Evolutionary conservation across 2,113 vertebrate genomes (phyloP).

Genomic region (Pagrus major): DNA sequence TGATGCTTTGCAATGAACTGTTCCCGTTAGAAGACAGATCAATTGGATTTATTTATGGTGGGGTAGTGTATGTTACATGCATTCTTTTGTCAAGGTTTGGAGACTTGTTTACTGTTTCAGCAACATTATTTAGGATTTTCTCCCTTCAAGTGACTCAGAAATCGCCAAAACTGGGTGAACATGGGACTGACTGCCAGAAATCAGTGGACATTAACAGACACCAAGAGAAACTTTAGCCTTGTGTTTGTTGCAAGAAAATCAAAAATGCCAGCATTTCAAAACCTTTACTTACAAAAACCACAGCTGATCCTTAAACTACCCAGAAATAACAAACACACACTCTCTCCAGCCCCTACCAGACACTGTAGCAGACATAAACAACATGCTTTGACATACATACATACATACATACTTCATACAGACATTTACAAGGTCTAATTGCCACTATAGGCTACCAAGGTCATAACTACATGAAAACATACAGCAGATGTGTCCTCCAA

Average conservation of each 20-base stretch:
- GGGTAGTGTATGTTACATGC: neutral
- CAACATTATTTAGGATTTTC: neutral
- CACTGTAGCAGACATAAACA: conserved; percentile 4
- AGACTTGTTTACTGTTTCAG: neutral
- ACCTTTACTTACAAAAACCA: neutral
- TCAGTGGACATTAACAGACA: neutral
- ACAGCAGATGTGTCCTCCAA: conserved; percentile 26
- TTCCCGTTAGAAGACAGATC: conserved; percentile 18
- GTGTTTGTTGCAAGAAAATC: neutral
- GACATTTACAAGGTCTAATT: neutral
- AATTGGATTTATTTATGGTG: conserved; percentile 6
- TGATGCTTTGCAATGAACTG: conserved; percentile 14
- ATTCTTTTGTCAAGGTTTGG: neutral
- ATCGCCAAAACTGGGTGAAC: conserved; percentile 12
- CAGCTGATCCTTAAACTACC: neutral
- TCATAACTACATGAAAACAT: conserved; percentile 18
- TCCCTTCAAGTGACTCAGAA: conserved; percentile 65
- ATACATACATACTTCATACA: neutral
- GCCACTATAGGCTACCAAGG: conserved; percentile 10
- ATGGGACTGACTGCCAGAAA: neutral
- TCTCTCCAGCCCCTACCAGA: neutral
- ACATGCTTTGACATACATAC: neutral
- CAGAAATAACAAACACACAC: neutral
- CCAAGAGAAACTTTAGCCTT: neutral
- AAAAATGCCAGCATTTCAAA: neutral